phyloP scores from a whole-genome alignment of 2,888 invertebrate species.

The Coelopa pilipes region DNA sequence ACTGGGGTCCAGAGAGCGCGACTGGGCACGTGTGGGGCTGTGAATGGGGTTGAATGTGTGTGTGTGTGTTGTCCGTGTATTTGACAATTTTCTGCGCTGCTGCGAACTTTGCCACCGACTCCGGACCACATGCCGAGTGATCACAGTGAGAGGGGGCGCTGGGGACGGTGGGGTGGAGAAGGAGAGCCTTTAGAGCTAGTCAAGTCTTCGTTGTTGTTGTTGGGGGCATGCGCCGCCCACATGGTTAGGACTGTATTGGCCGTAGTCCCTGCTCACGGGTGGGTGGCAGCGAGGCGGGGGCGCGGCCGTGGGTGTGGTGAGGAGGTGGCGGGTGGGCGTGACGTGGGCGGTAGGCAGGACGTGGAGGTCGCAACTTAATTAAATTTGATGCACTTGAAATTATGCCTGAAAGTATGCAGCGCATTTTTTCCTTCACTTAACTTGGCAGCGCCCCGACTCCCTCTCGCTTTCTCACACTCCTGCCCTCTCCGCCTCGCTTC shows the following conservation, averaged over 20 bases:
- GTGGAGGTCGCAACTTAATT: conserved; percentile 38
- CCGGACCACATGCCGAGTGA: neutral
- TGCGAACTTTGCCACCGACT: neutral
- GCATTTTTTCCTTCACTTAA: neutral
- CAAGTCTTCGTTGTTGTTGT: conserved; percentile 1
- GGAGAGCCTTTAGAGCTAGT: neutral
- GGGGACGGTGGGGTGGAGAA: neutral
- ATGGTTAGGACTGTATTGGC: neutral
- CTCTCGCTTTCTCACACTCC: no score
- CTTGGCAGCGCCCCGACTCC: no score
- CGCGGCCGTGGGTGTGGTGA: no score
- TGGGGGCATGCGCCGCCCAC: neutral
- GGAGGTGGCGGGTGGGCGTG: neutral
- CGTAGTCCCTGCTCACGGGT: neutral
- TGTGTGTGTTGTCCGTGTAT: neutral
- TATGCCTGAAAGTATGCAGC: conserved; percentile 26
- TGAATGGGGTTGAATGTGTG: neutral
- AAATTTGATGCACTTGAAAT: conserved; percentile 32
- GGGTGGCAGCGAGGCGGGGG: no score
- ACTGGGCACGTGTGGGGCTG: neutral
- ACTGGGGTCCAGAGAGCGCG: neutral
- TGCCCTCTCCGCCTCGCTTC: no score
- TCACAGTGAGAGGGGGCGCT: neutral
- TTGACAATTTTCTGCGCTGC: conserved; percentile 2
- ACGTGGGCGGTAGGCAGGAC: conserved; percentile 5